These are phyloP conservation scores for Tenualosa thibaudeaui DNA, from an alignment of 2,797 vertebrate species.

Conservation along the genomic window DNA sequence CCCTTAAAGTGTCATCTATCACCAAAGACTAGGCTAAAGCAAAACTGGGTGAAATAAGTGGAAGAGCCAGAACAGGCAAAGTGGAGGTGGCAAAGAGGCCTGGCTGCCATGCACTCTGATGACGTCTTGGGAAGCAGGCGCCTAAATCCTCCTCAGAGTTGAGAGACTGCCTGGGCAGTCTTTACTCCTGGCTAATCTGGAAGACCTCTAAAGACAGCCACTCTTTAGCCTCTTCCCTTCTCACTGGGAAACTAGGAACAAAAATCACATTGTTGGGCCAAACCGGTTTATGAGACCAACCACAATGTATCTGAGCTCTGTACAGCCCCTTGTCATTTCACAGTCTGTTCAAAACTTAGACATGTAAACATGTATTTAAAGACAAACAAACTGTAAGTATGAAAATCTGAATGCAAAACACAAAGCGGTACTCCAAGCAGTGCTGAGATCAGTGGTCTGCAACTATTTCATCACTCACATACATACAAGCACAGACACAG, in stretches of 20 bases:
- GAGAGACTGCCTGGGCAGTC: not conserved
- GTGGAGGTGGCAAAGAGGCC: not conserved
- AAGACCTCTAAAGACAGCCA: not conserved
- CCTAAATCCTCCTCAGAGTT: not conserved
- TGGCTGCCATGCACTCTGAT: not conserved
- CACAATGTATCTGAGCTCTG: not conserved
- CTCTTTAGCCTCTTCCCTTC: conserved; percentile 25
- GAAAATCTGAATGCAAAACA: not conserved
- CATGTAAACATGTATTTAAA: conserved; percentile 12
- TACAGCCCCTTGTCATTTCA: conserved; percentile 19
- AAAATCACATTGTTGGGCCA: conserved; percentile 17
- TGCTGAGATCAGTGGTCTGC: not conserved
- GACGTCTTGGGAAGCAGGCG: not conserved
- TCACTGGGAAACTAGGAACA: conserved; percentile 42
- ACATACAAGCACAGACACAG: conserved; percentile 24
- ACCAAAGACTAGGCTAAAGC: not conserved
- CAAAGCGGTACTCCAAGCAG: not conserved
- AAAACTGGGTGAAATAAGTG: not conserved
- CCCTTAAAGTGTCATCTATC: not conserved
- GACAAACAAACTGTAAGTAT: not conserved
- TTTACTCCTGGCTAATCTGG: not conserved
- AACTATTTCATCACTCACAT: conserved; percentile 22
- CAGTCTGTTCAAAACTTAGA: conserved; percentile 7
- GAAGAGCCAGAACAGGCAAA: not conserved
- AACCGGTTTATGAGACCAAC: not conserved